Evolutionary conservation across 2,113 vertebrate genomes (phyloP).

Genomic region (Bostrychus sinensis): DNA sequence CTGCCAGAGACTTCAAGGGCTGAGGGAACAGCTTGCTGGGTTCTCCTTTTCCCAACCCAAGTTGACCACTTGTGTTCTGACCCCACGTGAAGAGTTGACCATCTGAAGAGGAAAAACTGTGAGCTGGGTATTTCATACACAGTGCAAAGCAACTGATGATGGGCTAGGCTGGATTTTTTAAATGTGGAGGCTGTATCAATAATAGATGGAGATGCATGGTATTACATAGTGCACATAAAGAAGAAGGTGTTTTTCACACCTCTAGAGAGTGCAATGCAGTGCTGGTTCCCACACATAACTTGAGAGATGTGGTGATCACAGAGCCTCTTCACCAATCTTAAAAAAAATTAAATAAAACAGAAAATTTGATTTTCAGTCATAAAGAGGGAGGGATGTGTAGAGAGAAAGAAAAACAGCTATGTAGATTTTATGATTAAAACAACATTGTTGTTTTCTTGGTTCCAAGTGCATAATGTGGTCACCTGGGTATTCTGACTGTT

Average conservation of each 20-base stretch:
- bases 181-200: not conserved
- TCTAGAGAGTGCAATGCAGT: conserved; percentile 96
- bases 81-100: conserved; percentile 92
- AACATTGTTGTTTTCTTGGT: not conserved
- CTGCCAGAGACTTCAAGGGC: conserved; percentile 80
- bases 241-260: conserved; percentile 76
- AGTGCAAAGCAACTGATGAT: not conserved
- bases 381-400: not conserved
- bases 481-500: conserved; percentile 89
- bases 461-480: conserved; percentile 13
- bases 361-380: conserved; percentile 13
- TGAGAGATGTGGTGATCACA: conserved; percentile 93
- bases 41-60: conserved; percentile 82
- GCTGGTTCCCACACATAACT: conserved; percentile 96
- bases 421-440: no score
- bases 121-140: not conserved
- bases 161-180: no score
- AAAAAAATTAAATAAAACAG: conserved; percentile 9
- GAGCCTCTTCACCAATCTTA: conserved; percentile 92
- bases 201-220: not conserved
- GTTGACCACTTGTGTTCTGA: conserved; percentile 85
- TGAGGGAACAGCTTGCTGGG: conserved; percentile 70
- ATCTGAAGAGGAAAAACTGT: conserved; percentile 62
- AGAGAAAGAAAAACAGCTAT: not conserved
- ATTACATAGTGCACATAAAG: not conserved